phyloP scores from a whole-genome alignment of 2,113 vertebrate species.

The Mirza zaza region DNA sequence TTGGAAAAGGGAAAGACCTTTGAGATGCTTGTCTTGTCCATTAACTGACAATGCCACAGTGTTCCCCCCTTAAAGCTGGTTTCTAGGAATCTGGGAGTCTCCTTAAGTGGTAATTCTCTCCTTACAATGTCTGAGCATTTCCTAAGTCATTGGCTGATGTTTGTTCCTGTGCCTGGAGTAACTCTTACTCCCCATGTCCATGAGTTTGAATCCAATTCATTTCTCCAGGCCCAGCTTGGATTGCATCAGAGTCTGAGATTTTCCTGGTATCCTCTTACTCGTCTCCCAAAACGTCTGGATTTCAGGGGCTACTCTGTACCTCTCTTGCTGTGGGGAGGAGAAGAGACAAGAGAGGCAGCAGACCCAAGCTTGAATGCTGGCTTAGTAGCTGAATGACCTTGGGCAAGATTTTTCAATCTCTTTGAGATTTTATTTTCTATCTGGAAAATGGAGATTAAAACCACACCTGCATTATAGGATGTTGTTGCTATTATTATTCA shows the following conservation, averaged over 20 bases:
- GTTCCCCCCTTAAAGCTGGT: rapidly evolving
- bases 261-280: neutral
- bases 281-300: neutral
- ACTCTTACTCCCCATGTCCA: neutral
- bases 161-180: neutral
- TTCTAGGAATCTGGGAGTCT: neutral
- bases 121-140: neutral
- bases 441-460: neutral
- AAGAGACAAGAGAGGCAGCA: neutral
- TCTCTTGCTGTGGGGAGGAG: neutral
- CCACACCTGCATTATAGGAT: neutral
- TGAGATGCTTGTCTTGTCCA: neutral
- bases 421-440: neutral
- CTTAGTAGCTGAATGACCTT: neutral
- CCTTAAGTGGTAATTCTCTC: neutral
- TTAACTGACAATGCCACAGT: rapidly evolving
- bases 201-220: neutral
- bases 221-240: neutral
- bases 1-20: neutral
- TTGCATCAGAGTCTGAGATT: neutral
- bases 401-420: neutral
- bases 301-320: neutral
- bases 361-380: neutral
- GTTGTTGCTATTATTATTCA: neutral
- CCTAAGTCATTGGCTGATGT: neutral